Conservation (phyloP, 2,797 vertebrate genomes). For the Sebastes steindachneri region DNA sequence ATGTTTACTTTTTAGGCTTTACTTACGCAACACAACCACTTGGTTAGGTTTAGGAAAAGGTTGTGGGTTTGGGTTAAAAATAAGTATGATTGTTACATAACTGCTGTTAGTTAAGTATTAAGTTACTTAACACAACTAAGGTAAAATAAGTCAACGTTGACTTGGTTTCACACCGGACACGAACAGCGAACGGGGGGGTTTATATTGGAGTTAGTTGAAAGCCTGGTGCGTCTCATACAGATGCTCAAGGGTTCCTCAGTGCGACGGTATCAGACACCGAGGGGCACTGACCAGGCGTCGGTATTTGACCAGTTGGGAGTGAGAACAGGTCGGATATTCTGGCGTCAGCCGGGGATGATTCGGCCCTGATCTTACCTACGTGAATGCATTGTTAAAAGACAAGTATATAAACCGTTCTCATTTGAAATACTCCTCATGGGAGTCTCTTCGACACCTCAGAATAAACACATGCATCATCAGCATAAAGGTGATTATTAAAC, state of each 20-base stretch:
- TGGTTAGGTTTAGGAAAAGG: no score
- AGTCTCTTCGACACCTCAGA: neutral
- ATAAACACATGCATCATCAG: conserved; percentile 19
- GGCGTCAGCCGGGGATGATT: neutral
- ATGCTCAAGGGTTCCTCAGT: neutral
- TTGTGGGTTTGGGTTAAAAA: no score
- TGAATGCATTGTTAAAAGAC: conserved; percentile 8
- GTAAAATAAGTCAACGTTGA: no score
- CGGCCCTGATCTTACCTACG: neutral
- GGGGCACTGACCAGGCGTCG: neutral
- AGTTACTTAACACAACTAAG: no score
- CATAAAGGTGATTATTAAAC: neutral
- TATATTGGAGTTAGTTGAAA: neutral
- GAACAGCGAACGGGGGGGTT: no score
- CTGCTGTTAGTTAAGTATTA: no score
- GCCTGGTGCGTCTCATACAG: neutral
- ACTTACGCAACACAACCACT: no score
- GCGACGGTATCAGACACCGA: neutral
- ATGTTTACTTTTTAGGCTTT: no score
- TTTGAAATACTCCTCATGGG: neutral
- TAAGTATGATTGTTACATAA: no score
- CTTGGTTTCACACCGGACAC: no score
- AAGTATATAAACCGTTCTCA: conserved; percentile 1
- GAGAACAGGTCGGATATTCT: neutral
- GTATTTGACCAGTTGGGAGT: neutral